Evolutionary conservation across 2,113 vertebrate genomes (phyloP), one percentile per base, ranked within the genome.

Genomic region (Halcyon malimbica): DNA sequence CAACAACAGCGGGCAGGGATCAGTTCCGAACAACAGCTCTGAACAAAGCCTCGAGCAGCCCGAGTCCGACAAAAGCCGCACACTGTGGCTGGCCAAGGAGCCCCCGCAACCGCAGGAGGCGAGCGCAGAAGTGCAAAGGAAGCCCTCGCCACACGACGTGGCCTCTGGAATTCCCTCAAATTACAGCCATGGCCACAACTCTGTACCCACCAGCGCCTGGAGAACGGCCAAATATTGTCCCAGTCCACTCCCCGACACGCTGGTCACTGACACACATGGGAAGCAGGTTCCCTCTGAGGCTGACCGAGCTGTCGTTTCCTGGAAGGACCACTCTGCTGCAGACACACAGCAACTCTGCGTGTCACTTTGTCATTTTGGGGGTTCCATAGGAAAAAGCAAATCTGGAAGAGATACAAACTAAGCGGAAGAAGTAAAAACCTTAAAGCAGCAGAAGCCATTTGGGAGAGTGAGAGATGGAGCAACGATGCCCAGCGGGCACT

Each of bases 401-500:
- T 62, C 39, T 70, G 59, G 70, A 90, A 90, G 42, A 93, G 83
- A 80, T n/a, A 71, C 44, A 91, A 73, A 80, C 69, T 50, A 63
- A 79, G 46, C 59, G 78, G 56, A 82, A 76, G 39, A 35, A 91
- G 59, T 13, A n/a, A 88, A 93, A 5, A 3, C 48, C 57, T 39
- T 54, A 51, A 64, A 90, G 60, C 1, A 1, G 68, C 37, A 90
- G 56, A 1, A 1, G 70, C 29, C 57, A 4, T 50, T 16, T 33
- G 16, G 39, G 57, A 90, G 16, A 1, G 0, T 0, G 7, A 48
- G 35, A 68, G 33, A 35, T 8, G 0, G 4, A 80, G 41, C 19
- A 13, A 7, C 21, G 18, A 10, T 39, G 23, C 29, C 57, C n/a
- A 33, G 16, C 17, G 24, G 29, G 29, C 21, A 62, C 31, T 17